A percentile compares a stretch with the other conserved stretches of the same genome.
Evolutionary conservation across 2,797 vertebrate genomes (phyloP).

Genomic region (Diplodus puntazzo): DNA sequence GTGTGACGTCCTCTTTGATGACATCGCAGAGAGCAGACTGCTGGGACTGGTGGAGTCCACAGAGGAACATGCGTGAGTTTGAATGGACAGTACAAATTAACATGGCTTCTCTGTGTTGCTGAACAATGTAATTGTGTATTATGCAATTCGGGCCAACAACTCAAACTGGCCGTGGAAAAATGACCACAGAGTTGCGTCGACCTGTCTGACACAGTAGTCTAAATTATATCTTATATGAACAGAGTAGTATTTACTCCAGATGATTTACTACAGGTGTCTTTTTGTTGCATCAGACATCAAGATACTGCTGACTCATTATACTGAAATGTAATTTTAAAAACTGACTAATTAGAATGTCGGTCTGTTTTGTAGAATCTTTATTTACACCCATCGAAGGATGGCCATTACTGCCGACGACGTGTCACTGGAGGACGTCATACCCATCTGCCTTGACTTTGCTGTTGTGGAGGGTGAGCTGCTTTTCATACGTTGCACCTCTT

Average conservation of each 20-base stretch:
- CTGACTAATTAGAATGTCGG: background rate
- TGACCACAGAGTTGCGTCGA: conserved; percentile 10
- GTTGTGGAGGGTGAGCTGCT: conserved; percentile 90
- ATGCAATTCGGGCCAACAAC: background rate
- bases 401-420: conserved; percentile 94
- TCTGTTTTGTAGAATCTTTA: conserved; percentile 86
- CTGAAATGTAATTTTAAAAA: background rate
- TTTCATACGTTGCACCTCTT: background rate
- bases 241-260: conserved; percentile 3
- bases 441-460: conserved; percentile 88
- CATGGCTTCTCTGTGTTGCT: background rate
- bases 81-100: background rate
- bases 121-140: background rate
- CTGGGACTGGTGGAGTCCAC: conserved; percentile 89
- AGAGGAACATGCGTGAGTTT: conserved; percentile 86
- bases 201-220: conserved; percentile 1
- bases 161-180: background rate
- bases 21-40: conserved; percentile 88
- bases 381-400: conserved; percentile 94
- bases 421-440: conserved; percentile 89
- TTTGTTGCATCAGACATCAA: background rate
- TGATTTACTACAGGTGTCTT: background rate
- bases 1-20: conserved; percentile 81
- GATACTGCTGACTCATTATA: background rate
- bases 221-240: background rate